phyloP scores from a whole-genome alignment of 92 coral and sea anemone species.

The Palythoa caribaeorum region DNA sequence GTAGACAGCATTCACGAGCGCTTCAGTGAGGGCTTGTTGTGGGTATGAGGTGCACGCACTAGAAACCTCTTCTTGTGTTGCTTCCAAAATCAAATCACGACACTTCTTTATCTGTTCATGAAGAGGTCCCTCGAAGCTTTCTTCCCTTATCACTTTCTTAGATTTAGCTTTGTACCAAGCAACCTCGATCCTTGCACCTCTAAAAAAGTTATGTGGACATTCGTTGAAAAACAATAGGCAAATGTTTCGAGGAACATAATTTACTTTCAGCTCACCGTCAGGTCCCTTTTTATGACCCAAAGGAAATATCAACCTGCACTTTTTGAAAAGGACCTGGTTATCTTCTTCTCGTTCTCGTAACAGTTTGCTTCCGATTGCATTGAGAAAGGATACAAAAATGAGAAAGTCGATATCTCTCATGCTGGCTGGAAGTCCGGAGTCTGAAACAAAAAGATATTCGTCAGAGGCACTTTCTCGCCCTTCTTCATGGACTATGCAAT shows the following conservation, averaged over 20 bases:
- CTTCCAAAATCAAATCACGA: conserved; percentile 49
- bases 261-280: conserved; percentile 40
- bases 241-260: conserved; percentile 66
- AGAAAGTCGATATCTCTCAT: not conserved
- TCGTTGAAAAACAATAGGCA: conserved; percentile 68
- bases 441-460: not conserved
- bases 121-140: conserved; percentile 62
- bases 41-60: conserved; percentile 69
- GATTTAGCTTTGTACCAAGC: conserved; percentile 65
- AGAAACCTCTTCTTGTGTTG: conserved; percentile 66
- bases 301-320: conserved; percentile 51
- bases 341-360: conserved; percentile 30
- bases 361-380: conserved; percentile 57
- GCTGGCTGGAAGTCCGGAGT: not conserved
- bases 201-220: conserved; percentile 64
- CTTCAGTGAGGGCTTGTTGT: conserved; percentile 69
- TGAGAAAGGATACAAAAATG: conserved; percentile 43
- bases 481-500: too few species aligned
- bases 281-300: conserved; percentile 49
- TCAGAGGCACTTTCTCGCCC: not conserved
- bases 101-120: conserved; percentile 63
- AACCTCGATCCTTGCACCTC: conserved; percentile 80
- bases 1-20: conserved; percentile 83
- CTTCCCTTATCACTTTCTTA: conserved; percentile 58
- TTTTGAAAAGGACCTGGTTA: conserved; percentile 19